phyloP scores from a whole-genome alignment of 2,888 invertebrate species.

The Acanthacorydalis orientalis region DNA sequence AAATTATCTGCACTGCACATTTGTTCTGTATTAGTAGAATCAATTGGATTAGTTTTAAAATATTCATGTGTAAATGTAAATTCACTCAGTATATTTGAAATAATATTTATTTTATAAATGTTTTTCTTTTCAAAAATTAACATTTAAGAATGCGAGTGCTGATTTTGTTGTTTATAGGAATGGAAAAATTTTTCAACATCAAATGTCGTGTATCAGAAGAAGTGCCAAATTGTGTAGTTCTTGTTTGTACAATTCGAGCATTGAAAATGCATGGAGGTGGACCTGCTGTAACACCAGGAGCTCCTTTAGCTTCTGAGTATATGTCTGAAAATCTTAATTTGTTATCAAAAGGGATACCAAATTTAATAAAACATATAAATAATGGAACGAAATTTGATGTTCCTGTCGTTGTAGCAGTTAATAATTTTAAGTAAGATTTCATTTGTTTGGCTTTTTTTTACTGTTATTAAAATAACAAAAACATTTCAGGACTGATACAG shows the following conservation, averaged over 20 bases:
- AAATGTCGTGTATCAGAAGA: slow-evolving; percentile 84
- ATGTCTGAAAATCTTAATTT: slow-evolving; percentile 74
- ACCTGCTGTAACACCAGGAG: slow-evolving; percentile 69
- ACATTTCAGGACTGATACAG: slow-evolving; percentile 58
- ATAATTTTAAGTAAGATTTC: slow-evolving; percentile 55
- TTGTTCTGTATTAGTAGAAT: too few species aligned
- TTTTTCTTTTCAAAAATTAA: background rate
- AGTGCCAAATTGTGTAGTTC: slow-evolving; percentile 72
- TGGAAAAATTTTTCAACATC: slow-evolving; percentile 97
- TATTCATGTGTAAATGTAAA: too few species aligned
- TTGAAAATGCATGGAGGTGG: slow-evolving; percentile 99
- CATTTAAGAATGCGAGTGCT: background rate
- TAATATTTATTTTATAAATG: too few species aligned
- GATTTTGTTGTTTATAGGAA: slow-evolving; percentile 37
- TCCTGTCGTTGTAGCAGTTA: slow-evolving; percentile 89
- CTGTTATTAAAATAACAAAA: background rate
- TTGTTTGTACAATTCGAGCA: slow-evolving; percentile 87
- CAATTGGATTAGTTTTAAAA: too few species aligned
- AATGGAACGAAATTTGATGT: slow-evolving; percentile 81
- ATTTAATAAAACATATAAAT: slow-evolving; percentile 83
- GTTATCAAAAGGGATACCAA: slow-evolving; percentile 70
- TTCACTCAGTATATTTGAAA: too few species aligned
- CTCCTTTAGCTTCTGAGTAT: slow-evolving; percentile 73
- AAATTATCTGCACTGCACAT: too few species aligned
- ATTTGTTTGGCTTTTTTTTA: slow-evolving; percentile 1